Evolutionary conservation across 2,113 vertebrate species (phyloP).

Genomic region (Argyrosomus japonicus): DNA sequence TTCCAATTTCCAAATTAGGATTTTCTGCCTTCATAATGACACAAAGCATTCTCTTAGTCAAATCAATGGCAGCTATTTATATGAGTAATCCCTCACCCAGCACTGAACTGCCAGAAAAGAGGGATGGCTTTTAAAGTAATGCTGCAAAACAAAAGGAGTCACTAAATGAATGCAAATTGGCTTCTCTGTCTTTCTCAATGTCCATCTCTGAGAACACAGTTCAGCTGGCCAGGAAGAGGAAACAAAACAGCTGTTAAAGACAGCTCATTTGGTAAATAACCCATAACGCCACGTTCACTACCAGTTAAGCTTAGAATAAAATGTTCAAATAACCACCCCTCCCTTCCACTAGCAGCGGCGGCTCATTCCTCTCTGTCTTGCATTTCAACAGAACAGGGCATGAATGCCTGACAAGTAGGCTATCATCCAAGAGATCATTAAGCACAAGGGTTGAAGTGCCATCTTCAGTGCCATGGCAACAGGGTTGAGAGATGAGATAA

Average conservation of each 20-base stretch:
- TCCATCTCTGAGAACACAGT: conserved; percentile 63
- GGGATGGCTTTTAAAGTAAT: conserved; percentile 81
- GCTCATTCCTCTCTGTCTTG: conserved; percentile 71
- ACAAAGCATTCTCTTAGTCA: conserved; percentile 83
- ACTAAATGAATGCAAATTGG: conserved; percentile 77
- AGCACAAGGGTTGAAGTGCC: conserved; percentile 87
- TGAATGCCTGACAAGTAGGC: conserved; percentile 86
- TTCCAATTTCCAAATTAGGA: conserved; percentile 88
- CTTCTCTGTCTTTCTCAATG: conserved; percentile 65
- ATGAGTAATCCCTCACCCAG: conserved; percentile 83
- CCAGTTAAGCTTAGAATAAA: conserved; percentile 70
- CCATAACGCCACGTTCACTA: conserved; percentile 61
- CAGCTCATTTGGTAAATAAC: conserved; percentile 72
- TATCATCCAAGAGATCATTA: conserved; percentile 89
- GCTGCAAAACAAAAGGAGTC: conserved; percentile 76
- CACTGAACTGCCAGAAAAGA: conserved; percentile 79
- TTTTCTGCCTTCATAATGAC: conserved; percentile 86
- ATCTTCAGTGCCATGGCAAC: conserved; percentile 88
- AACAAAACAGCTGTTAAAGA: conserved; percentile 54
- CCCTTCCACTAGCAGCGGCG: conserved; percentile 19
- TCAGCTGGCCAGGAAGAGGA: conserved; percentile 40
- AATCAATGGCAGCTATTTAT: conserved; percentile 88
- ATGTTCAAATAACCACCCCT: conserved; percentile 65
- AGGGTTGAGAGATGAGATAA: conserved; percentile 86
- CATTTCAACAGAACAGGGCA: conserved; percentile 79